These are phyloP conservation scores for Kryptolebias marmoratus DNA, from an alignment of 2,113 vertebrate species.

Conservation along the genomic window DNA sequence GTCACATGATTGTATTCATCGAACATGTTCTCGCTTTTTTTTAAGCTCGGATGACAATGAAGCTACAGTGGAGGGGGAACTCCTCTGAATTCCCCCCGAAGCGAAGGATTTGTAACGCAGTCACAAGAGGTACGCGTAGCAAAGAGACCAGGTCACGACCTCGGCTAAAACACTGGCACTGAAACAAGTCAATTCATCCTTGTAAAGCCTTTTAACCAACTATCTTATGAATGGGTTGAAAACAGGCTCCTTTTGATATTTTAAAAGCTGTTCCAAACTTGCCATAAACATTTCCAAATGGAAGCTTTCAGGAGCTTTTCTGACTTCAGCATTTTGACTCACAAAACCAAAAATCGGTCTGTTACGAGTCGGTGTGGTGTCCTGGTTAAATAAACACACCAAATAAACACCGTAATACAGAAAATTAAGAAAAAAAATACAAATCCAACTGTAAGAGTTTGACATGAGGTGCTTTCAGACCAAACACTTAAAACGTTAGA, in stretches of 20 bases:
- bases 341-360: neutral
- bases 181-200: neutral
- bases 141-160: slow-evolving; percentile 7
- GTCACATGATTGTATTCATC: slow-evolving; percentile 71
- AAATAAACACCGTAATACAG: neutral
- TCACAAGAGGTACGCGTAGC: slow-evolving; percentile 50
- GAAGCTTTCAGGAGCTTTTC: neutral
- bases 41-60: slow-evolving; percentile 42
- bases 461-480: too few relatives aligned
- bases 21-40: slow-evolving; percentile 48
- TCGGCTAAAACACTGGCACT: neutral
- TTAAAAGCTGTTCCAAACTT: neutral
- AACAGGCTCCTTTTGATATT: neutral
- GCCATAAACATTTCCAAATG: neutral
- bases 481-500: too few relatives aligned
- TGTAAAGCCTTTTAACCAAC: neutral
- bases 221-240: neutral
- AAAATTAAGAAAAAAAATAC: neutral
- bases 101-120: slow-evolving; percentile 48
- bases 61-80: slow-evolving; percentile 54
- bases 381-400: neutral
- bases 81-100: slow-evolving; percentile 44
- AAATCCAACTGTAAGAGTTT: neutral
- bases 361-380: neutral
- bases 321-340: neutral